A percentile compares a stretch with the other conserved stretches of the same genome.
These are phyloP conservation scores for Abrostola tripartita DNA, from an alignment of 2,888 invertebrate species.

Conservation along the genomic window DNA sequence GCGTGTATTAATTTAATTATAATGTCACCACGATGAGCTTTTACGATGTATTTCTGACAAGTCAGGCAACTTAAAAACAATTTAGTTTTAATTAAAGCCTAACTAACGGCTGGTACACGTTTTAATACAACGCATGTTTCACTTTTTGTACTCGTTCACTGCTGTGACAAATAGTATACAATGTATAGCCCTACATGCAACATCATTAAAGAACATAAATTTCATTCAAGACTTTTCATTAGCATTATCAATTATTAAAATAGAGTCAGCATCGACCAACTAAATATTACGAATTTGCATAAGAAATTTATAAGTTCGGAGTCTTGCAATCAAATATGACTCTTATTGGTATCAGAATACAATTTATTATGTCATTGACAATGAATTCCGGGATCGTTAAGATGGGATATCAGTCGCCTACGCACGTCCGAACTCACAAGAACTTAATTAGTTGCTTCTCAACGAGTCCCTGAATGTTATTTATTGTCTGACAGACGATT, in stretches of 20 bases:
- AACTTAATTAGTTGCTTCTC: conserved; percentile 86
- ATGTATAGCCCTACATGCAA: conserved; percentile 21
- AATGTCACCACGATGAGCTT: too few relatives aligned
- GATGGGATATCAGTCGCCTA: conserved; percentile 72
- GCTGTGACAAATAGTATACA: conserved; percentile 24
- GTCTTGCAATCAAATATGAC: conserved; percentile 31
- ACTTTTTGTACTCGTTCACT: not conserved
- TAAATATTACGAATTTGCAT: conserved; percentile 77
- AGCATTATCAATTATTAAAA: conserved; percentile 82
- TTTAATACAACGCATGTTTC: conserved; percentile 7
- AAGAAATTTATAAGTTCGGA: conserved; percentile 61
- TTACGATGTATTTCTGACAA: too few relatives aligned
- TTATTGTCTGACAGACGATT: conserved; percentile 80
- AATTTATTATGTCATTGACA: conserved; percentile 52
- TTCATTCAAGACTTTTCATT: conserved; percentile 66
- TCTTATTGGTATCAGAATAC: conserved; percentile 53
- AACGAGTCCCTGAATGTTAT: conserved; percentile 77
- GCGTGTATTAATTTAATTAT: too few relatives aligned
- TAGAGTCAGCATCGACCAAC: conserved; percentile 68
- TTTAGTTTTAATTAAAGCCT: too few relatives aligned
- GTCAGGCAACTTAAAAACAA: too few relatives aligned
- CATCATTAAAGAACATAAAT: conserved; percentile 49
- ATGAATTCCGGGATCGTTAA: conserved; percentile 67
- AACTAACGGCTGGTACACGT: too few relatives aligned
- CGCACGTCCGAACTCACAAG: conserved; percentile 78